A percentile compares a stretch with the other conserved stretches of the same genome.
These are phyloP conservation scores for Lasiurus borealis DNA, from an alignment of 2,113 vertebrate genomes.

Conservation along the genomic window DNA sequence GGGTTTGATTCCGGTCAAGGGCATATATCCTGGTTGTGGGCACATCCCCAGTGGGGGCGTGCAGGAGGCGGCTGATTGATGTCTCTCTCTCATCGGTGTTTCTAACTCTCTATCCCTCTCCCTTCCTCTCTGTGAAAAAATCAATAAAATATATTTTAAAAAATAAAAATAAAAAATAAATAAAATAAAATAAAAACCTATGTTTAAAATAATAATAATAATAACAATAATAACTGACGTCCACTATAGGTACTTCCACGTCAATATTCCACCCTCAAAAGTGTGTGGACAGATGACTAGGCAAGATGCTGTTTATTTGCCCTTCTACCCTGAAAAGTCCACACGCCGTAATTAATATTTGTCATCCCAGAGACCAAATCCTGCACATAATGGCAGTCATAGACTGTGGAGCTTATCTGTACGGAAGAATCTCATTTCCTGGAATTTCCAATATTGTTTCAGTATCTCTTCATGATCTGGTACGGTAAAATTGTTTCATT, in stretches of 20 bases:
- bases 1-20: too few relatives aligned
- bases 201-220: too few relatives aligned
- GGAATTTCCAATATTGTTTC: slow-evolving; percentile 29
- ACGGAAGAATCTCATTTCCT: background rate
- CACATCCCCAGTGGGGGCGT: too few relatives aligned
- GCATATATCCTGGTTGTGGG: too few relatives aligned
- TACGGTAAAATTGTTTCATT: background rate
- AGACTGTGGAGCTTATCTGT: background rate
- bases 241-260: background rate
- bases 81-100: too few relatives aligned
- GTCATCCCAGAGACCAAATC: background rate
- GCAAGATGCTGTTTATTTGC: background rate
- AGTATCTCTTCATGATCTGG: background rate
- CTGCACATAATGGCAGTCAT: background rate
- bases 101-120: too few relatives aligned
- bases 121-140: too few relatives aligned
- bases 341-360: background rate
- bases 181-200: too few relatives aligned
- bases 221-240: background rate
- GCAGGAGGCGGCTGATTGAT: too few relatives aligned
- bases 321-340: background rate
- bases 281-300: background rate
- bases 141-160: too few relatives aligned
- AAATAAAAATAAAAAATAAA: too few relatives aligned
- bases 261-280: background rate